phyloP scores from a whole-genome alignment of 1,140 invertebrate species.

The Polyergus mexicanus region DNA sequence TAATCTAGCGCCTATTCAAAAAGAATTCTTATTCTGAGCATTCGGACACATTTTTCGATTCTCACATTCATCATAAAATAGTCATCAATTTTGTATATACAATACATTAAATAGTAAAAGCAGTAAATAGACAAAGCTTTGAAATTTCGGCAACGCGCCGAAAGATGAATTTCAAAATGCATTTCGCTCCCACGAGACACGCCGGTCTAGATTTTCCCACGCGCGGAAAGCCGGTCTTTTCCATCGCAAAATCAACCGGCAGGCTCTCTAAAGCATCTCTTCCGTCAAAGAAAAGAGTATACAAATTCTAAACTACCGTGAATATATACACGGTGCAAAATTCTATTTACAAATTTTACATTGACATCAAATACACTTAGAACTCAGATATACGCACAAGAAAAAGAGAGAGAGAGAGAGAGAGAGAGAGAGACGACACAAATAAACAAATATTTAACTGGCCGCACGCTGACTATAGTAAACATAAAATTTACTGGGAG shows the following conservation, averaged over 20 bases:
- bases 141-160: constrained; percentile 8
- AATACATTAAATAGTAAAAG: background rate
- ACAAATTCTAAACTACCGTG: constrained; percentile 43
- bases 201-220: constrained; percentile 38
- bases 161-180: constrained; percentile 3
- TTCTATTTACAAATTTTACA: constrained; percentile 22
- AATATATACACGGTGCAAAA: background rate
- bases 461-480: constrained; percentile 19
- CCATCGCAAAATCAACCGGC: constrained; percentile 13
- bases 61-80: background rate
- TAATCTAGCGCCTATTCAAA: background rate
- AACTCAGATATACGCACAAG: background rate
- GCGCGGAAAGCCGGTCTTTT: constrained; percentile 17
- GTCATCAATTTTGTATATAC: background rate
- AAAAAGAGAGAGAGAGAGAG: too few relatives aligned
- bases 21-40: background rate
- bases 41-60: background rate
- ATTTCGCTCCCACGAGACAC: constrained; percentile 20
- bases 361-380: constrained; percentile 36
- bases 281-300: background rate
- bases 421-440: background rate
- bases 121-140: background rate
- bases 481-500: constrained; percentile 7
- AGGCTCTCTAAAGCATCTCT: constrained; percentile 15
- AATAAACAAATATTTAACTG: constrained; percentile 52